A percentile compares a stretch with the other conserved stretches of the same genome.
phyloP scores from a whole-genome alignment of 23 tunicate species.

The Aplidium turbinatum region DNA sequence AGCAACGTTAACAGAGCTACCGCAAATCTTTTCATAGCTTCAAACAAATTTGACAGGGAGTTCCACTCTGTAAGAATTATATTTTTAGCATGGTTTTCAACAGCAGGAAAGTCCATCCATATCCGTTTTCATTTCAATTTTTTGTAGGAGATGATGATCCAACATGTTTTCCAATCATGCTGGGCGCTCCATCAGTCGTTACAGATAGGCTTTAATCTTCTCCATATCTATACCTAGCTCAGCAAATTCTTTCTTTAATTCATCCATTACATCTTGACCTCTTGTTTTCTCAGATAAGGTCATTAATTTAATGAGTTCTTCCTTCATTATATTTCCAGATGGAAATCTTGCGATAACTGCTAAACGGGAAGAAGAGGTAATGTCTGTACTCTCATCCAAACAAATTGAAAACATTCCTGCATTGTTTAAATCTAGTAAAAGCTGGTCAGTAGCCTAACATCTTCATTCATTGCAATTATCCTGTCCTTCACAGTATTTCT shows the following conservation, averaged over 20 bases:
- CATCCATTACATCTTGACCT: slow-evolving; percentile 34
- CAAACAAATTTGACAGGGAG: too few relatives aligned
- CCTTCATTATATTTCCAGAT: slow-evolving; percentile 38
- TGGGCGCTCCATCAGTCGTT: slow-evolving; percentile 37
- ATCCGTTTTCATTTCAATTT: too few relatives aligned
- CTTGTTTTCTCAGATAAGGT: slow-evolving; percentile 48
- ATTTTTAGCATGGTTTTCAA: too few relatives aligned
- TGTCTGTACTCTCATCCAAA: slow-evolving; percentile 50
- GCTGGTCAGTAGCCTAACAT: slow-evolving; percentile 55
- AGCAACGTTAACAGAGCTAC: slow-evolving; percentile 1
- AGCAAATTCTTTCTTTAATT: slow-evolving; percentile 25
- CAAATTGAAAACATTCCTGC: slow-evolving; percentile 40
- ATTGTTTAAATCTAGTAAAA: slow-evolving; percentile 23
- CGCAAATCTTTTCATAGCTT: slow-evolving; percentile 8
- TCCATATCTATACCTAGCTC: slow-evolving; percentile 19
- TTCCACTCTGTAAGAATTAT: too few relatives aligned
- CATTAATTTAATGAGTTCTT: slow-evolving; percentile 12
- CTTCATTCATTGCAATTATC: slow-evolving; percentile 40
- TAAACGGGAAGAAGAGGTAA: slow-evolving; percentile 34
- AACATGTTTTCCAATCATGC: slow-evolving; percentile 36
- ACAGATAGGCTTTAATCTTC: slow-evolving; percentile 38
- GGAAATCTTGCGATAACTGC: slow-evolving; percentile 42
- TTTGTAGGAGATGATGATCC: too few relatives aligned
- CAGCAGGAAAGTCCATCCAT: too few relatives aligned
- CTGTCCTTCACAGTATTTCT: slow-evolving; percentile 39